These are phyloP conservation scores for Pionites leucogaster DNA, from an alignment of 2,113 vertebrate genomes.

Conservation along the genomic window DNA sequence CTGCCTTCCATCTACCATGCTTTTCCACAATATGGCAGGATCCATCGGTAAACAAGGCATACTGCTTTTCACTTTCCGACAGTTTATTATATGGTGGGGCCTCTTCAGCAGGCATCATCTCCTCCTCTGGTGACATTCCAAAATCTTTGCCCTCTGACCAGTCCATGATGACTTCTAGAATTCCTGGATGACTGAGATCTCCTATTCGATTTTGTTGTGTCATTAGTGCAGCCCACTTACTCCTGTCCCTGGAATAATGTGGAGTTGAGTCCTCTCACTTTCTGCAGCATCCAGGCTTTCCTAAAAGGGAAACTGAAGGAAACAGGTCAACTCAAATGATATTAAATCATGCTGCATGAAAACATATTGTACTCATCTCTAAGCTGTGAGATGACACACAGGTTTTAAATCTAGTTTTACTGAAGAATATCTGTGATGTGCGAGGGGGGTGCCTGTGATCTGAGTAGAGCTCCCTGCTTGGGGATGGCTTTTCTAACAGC, in stretches of 20 bases:
- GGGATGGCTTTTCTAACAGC: background rate
- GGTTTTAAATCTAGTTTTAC: background rate
- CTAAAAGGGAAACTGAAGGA: constrained; percentile 49
- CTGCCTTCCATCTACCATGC: too few relatives aligned
- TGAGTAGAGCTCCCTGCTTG: background rate
- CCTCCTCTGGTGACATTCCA: background rate
- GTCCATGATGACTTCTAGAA: background rate
- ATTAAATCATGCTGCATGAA: constrained; percentile 1
- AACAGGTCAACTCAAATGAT: constrained; percentile 45
- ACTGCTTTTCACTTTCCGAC: background rate
- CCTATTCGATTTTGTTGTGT: background rate
- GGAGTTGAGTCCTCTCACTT: background rate
- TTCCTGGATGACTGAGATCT: background rate
- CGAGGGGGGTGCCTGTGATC: background rate
- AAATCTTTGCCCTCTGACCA: background rate
- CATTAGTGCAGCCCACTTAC: background rate
- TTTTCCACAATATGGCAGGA: background rate
- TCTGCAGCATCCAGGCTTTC: constrained; percentile 1
- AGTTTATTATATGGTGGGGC: background rate
- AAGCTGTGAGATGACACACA: background rate
- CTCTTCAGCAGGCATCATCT: background rate
- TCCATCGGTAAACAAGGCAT: background rate
- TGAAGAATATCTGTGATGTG: background rate
- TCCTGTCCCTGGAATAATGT: background rate
- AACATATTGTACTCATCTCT: background rate